Conservation (phyloP, 2,888 invertebrate species). For the Pyrocoelia pectoralis region DNA sequence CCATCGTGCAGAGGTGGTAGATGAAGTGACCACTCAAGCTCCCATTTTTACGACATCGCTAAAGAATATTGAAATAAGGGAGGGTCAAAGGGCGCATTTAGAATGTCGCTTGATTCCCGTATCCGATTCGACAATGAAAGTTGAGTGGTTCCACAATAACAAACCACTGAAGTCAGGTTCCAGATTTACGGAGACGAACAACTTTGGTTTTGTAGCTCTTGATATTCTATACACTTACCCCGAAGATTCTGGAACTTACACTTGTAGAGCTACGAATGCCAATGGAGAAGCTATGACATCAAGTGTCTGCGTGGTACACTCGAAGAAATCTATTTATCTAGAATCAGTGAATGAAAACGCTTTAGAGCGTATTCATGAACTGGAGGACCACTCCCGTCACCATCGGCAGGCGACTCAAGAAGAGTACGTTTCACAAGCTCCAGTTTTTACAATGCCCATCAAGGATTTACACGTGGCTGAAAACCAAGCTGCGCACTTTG, state of each 20-base stretch:
- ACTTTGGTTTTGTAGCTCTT: constrained; percentile 96
- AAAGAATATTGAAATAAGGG: constrained; percentile 91
- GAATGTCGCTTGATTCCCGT: constrained; percentile 94
- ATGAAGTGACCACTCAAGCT: constrained; percentile 88
- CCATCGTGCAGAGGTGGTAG: constrained; percentile 75
- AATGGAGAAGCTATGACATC: constrained; percentile 94
- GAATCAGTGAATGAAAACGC: constrained; percentile 91
- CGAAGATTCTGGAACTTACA: constrained; percentile 96
- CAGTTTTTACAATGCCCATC: constrained; percentile 91
- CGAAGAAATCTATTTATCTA: constrained; percentile 82
- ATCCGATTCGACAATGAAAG: constrained; percentile 91
- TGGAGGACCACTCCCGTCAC: constrained; percentile 81
- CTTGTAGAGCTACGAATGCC: constrained; percentile 90
- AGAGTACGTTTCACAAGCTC: constrained; percentile 84
- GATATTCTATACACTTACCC: constrained; percentile 96
- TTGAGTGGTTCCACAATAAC: constrained; percentile 96
- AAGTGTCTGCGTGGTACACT: constrained; percentile 84
- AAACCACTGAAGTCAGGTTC: constrained; percentile 91
- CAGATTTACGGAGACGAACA: constrained; percentile 94
- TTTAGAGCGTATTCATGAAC: constrained; percentile 78
- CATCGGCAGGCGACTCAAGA: constrained; percentile 79
- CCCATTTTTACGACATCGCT: constrained; percentile 93
- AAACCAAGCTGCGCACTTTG: constrained; percentile 93
- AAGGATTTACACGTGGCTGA: constrained; percentile 86
- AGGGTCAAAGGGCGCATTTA: constrained; percentile 94